Evolutionary conservation across 1,140 invertebrate genomes (phyloP), one percentile per base, ranked within the genome.

Genomic region (Leptopilina clavipes): DNA sequence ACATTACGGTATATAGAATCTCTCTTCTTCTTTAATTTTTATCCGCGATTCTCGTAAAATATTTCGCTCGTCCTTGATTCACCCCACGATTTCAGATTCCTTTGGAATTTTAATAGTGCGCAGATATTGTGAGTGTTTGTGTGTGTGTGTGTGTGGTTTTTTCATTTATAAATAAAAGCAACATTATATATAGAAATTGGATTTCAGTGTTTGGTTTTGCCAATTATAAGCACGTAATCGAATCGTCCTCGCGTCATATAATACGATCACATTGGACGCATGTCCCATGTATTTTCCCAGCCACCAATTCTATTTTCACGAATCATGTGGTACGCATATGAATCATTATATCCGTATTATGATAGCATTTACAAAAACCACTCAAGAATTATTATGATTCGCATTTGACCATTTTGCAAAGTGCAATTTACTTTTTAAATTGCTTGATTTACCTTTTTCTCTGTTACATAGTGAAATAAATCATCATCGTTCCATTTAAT

Each of bases 291-390:
- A 8, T 52, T 65, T 65, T 65, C 59, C 22, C 22, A n/a, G 59
- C 59, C 59, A 65, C 59, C 59, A 65, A 65, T 65, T 65, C 59
- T 31, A 65, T 65, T 65, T 37, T 65, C 59, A 19, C 59, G 59
- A 65, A 65, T 65, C 59, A 65, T 65, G 59, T n/a, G 59, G 59
- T 31, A 65, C 37, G 37, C 59, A 65, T 65, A 65, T 65, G 59
- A 65, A 65, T 65, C 59, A 65, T 65, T 31, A 65, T 25, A 25
- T 12, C 25, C 25, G 25, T 65, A n/a, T 65, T 31, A 65, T 31
- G 22, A 65, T 65, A 65, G 31, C 59, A n/a, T 65, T 65, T 65
- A 31, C 22, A 31, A 65, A 65, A 65, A 65, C 59, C 59, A 65
- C 59, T 31, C 1, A 14, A 31, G 59, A n/a, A 25, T 65, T 52